A percentile compares a stretch with the other conserved stretches of the same genome.
These are phyloP conservation scores for Eidolon dupreanum DNA, from an alignment of 2,797 vertebrate genomes.

Conservation along the genomic window DNA sequence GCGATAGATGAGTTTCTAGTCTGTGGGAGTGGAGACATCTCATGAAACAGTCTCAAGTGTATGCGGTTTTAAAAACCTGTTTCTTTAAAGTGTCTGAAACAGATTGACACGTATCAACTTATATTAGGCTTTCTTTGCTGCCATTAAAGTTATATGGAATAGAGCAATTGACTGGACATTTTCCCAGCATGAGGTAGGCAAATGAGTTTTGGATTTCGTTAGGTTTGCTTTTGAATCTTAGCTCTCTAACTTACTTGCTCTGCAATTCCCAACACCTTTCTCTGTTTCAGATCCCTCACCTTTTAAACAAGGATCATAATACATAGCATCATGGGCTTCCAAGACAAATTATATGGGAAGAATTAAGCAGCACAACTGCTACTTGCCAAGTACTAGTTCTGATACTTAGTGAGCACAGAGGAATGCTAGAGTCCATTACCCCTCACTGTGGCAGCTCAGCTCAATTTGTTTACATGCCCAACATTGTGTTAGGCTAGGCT, in stretches of 20 bases:
- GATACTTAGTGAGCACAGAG: background rate
- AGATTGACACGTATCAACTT: background rate
- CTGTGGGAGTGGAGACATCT: background rate
- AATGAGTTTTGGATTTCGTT: background rate
- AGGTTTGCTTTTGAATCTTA: background rate
- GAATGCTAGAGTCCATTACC: background rate
- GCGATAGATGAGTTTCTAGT: background rate
- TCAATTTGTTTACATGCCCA: background rate
- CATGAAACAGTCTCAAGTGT: background rate
- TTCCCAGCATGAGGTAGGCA: background rate
- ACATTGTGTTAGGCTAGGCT: background rate
- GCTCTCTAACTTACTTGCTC: background rate
- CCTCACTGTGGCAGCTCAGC: background rate
- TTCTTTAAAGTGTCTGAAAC: background rate
- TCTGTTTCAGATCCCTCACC: background rate
- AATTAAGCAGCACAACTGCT: background rate
- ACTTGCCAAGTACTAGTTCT: conserved; percentile 28
- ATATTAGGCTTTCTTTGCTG: background rate
- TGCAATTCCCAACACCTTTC: background rate
- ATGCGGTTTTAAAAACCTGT: background rate
- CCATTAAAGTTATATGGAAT: background rate
- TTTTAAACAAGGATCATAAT: background rate
- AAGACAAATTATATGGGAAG: background rate
- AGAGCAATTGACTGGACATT: background rate
- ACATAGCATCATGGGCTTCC: background rate